These are phyloP conservation scores for Drosophila orosa DNA, from an alignment of 1,140 invertebrate genomes.

Conservation along the genomic window DNA sequence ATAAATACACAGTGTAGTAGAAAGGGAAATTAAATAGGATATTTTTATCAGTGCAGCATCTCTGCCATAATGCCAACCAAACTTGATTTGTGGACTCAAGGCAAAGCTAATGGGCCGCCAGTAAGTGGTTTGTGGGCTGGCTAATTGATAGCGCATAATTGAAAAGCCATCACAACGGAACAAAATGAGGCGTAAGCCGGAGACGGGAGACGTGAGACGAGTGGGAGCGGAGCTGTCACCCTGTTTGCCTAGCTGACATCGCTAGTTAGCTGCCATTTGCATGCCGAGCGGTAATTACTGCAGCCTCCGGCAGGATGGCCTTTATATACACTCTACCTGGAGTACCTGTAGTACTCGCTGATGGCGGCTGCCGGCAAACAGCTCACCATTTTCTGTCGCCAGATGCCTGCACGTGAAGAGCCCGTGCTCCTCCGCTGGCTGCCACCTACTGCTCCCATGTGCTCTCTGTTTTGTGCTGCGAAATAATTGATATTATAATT, in stretches of 20 bases:
- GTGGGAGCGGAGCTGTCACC: slow-evolving; percentile 23
- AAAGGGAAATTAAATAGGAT: neutral
- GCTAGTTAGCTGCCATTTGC: slow-evolving; percentile 56
- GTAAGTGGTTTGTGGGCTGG: slow-evolving; percentile 39
- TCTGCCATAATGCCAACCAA: slow-evolving; percentile 3
- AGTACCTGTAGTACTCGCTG: slow-evolving; percentile 19
- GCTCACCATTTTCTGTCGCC: slow-evolving; percentile 30
- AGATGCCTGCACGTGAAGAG: slow-evolving; percentile 37
- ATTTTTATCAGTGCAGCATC: slow-evolving; percentile 2
- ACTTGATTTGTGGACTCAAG: slow-evolving; percentile 7
- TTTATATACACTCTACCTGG: slow-evolving; percentile 6
- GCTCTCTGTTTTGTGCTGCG: slow-evolving; percentile 29
- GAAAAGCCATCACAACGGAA: slow-evolving; percentile 38
- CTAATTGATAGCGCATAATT: slow-evolving; percentile 53
- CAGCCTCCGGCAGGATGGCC: slow-evolving; percentile 19
- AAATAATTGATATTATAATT: slow-evolving; percentile 73
- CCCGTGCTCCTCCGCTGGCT: neutral
- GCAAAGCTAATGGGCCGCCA: slow-evolving; percentile 28
- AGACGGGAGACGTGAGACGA: slow-evolving; percentile 1
- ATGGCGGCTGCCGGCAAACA: slow-evolving; percentile 26
- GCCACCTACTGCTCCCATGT: slow-evolving; percentile 13
- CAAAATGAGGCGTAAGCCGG: slow-evolving; percentile 16
- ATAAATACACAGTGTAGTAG: neutral
- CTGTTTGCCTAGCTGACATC: slow-evolving; percentile 37
- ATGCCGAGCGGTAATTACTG: slow-evolving; percentile 53